These are phyloP conservation scores for Eumacrocentrus americanus DNA, from an alignment of 2,888 invertebrate genomes.

Conservation along the genomic window DNA sequence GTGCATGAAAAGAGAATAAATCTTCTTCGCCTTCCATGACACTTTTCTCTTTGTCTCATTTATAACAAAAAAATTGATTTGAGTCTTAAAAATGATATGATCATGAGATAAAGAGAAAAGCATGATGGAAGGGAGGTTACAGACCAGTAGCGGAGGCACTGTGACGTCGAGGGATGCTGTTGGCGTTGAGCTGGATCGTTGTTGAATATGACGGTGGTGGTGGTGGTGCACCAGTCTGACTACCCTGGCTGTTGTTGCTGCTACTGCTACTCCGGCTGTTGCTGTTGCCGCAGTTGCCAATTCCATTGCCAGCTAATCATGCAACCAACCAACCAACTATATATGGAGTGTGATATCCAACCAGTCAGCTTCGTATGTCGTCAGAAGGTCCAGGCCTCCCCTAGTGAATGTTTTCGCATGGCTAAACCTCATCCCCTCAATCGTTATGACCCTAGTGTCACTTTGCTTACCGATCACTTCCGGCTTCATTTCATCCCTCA, in stretches of 20 bases:
- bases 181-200: conserved; percentile 45
- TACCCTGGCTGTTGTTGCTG: conserved; percentile 59
- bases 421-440: background rate
- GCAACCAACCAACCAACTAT: conserved; percentile 59
- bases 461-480: background rate
- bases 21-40: background rate
- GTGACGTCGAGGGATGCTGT: conserved; percentile 44
- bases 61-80: background rate
- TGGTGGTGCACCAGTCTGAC: conserved; percentile 53
- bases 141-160: conserved; percentile 57
- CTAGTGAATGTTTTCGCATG: background rate
- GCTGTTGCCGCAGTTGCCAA: conserved; percentile 46
- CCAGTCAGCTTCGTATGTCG: conserved; percentile 7
- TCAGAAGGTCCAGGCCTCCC: background rate
- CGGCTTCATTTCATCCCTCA: background rate
- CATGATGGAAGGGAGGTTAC: conserved; percentile 44
- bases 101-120: conserved; percentile 27
- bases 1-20: background rate
- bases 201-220: conserved; percentile 42
- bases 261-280: conserved; percentile 49
- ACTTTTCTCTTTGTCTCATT: conserved; percentile 1
- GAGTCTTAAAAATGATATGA: background rate
- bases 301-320: conserved; percentile 55
- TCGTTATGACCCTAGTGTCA: background rate
- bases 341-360: conserved; percentile 28